phyloP scores from a whole-genome alignment of 64 coral and sea anemone genomes.

The Montipora sp. region DNA sequence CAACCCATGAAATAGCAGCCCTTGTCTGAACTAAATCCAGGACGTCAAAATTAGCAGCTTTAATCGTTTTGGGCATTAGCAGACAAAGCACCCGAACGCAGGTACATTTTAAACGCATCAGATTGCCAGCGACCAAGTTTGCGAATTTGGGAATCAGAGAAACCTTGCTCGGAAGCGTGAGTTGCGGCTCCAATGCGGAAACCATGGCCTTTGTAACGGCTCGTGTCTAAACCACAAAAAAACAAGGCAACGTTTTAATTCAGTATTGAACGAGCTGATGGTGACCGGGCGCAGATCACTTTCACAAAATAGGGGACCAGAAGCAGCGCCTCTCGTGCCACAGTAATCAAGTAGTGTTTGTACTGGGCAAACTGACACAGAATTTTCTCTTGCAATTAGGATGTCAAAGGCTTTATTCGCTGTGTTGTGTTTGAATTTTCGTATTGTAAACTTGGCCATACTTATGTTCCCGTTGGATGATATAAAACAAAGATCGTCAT shows the following conservation, averaged over 20 bases:
- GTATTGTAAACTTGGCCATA: slow-evolving; percentile 33
- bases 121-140: slow-evolving; percentile 27
- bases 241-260: neutral
- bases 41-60: slow-evolving; percentile 21
- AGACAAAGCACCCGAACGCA: neutral
- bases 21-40: slow-evolving; percentile 9
- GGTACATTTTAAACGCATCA: slow-evolving; percentile 33
- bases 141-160: slow-evolving; percentile 26
- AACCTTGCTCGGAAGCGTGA: slow-evolving; percentile 4
- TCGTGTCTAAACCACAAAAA: slow-evolving; percentile 43
- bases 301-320: slow-evolving; percentile 26
- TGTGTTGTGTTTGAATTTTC: slow-evolving; percentile 31
- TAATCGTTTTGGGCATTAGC: slow-evolving; percentile 8
- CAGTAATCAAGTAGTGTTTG: slow-evolving; percentile 28
- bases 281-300: slow-evolving; percentile 1
- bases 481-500: slow-evolving; percentile 29
- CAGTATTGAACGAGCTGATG: slow-evolving; percentile 26
- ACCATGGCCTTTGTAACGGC: slow-evolving; percentile 34
- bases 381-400: slow-evolving; percentile 20
- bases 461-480: neutral
- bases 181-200: slow-evolving; percentile 22
- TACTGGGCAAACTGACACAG: slow-evolving; percentile 23
- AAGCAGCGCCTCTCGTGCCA: neutral
- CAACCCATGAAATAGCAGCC: slow-evolving; percentile 9
- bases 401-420: neutral